A percentile compares a stretch with the other conserved stretches of the same genome.
Evolutionary conservation across 1,140 invertebrate species (phyloP).

Genomic region (Nephotettix cincticeps): DNA sequence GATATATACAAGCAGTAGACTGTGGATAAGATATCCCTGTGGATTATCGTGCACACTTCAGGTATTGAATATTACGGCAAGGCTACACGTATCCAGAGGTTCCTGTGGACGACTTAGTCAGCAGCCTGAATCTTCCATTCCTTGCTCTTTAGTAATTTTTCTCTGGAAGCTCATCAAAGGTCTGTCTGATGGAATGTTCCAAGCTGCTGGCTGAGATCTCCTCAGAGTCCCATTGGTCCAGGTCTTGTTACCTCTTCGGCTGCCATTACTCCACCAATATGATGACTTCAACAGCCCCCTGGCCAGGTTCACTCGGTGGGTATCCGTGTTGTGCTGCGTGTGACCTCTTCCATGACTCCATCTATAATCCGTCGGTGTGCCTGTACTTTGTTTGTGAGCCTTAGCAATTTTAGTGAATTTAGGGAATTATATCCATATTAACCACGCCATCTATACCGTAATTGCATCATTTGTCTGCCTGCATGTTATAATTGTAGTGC

Average conservation of each 20-base stretch:
- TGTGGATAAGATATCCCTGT: too few species aligned
- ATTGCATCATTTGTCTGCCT: too few species aligned
- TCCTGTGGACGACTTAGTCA: background rate
- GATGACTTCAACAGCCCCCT: slow-evolving; percentile 5
- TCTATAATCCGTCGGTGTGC: background rate
- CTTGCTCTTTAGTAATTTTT: background rate
- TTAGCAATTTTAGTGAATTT: too few species aligned
- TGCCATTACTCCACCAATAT: background rate
- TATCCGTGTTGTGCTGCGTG: background rate
- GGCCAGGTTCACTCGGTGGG: background rate
- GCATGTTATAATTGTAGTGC: too few species aligned
- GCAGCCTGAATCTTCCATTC: too few species aligned
- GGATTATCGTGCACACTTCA: too few species aligned
- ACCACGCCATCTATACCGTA: too few species aligned
- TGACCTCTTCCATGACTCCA: background rate
- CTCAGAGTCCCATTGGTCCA: background rate
- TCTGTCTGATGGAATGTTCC: background rate
- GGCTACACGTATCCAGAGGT: background rate
- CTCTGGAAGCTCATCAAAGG: background rate
- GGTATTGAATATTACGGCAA: too few species aligned
- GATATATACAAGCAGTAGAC: too few species aligned
- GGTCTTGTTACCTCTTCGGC: background rate
- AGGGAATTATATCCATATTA: too few species aligned
- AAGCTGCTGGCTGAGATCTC: background rate
- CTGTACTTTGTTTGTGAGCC: too few species aligned